These are phyloP conservation scores for Sphaerodactylus townsendi DNA, from an alignment of 2,113 vertebrate species.

Conservation along the genomic window DNA sequence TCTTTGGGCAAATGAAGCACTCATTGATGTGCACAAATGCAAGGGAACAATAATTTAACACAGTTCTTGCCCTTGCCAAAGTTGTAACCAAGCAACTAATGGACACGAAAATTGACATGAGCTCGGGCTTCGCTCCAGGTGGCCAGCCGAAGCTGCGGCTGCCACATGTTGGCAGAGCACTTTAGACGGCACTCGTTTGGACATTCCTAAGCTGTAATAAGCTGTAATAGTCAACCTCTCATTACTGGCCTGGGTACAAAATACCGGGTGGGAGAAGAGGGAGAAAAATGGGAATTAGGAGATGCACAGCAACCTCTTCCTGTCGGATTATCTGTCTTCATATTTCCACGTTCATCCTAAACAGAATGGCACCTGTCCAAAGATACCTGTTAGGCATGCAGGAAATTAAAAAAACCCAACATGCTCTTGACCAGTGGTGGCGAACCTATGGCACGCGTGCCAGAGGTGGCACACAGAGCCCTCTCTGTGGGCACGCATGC, in stretches of 20 bases:
- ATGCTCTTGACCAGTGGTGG: too few relatives aligned
- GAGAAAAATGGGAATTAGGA: conserved; percentile 15
- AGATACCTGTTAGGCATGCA: too few relatives aligned
- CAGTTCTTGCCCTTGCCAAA: background rate
- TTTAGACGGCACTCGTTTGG: background rate
- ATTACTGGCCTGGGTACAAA: conserved; percentile 7
- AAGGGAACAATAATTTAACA: conserved; percentile 11
- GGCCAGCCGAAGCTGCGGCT: background rate
- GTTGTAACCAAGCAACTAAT: conserved; percentile 29
- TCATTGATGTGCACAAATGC: background rate
- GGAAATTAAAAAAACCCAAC: background rate
- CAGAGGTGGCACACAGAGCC: too few relatives aligned
- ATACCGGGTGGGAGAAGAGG: conserved; percentile 14
- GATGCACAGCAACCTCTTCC: conserved; percentile 20
- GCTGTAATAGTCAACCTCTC: background rate
- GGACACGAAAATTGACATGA: conserved; percentile 18
- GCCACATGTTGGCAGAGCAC: background rate
- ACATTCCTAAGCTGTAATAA: background rate
- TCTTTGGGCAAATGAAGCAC: background rate
- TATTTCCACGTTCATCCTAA: background rate
- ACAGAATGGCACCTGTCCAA: background rate
- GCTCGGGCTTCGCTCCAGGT: background rate
- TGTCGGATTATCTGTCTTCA: conserved; percentile 5
- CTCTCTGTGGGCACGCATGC: too few relatives aligned
- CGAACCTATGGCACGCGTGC: too few relatives aligned